phyloP scores from a whole-genome alignment of 2,113 vertebrate genomes.

The Eidolon helvum region DNA sequence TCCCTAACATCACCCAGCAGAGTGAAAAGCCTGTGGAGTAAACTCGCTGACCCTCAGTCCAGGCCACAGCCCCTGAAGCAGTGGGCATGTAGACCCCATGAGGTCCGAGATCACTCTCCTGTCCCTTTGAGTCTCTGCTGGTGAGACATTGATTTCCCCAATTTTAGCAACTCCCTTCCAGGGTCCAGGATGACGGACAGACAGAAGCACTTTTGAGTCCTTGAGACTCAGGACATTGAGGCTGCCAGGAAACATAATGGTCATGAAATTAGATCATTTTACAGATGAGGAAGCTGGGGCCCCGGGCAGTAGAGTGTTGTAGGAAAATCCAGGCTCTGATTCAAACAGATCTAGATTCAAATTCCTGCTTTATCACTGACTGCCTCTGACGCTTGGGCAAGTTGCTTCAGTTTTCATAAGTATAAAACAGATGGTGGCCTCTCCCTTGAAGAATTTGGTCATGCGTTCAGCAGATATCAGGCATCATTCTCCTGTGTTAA shows the following conservation, averaged over 20 bases:
- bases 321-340: neutral
- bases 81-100: accelerated
- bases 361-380: neutral
- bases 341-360: neutral
- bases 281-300: neutral
- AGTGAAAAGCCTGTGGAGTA: neutral
- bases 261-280: neutral
- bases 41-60: neutral
- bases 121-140: neutral
- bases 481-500: neutral
- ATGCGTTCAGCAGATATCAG: neutral
- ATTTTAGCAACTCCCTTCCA: neutral
- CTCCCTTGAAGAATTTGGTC: neutral
- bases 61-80: neutral
- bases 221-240: neutral
- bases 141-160: neutral
- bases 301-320: neutral
- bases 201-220: neutral
- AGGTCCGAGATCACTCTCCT: neutral
- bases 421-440: neutral
- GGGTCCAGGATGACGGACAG: neutral
- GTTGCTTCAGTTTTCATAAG: neutral
- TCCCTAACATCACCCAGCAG: neutral
- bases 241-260: neutral
- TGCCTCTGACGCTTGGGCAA: neutral